Conservation (phyloP, 2,113 vertebrate genomes). For the Rana temporaria region DNA sequence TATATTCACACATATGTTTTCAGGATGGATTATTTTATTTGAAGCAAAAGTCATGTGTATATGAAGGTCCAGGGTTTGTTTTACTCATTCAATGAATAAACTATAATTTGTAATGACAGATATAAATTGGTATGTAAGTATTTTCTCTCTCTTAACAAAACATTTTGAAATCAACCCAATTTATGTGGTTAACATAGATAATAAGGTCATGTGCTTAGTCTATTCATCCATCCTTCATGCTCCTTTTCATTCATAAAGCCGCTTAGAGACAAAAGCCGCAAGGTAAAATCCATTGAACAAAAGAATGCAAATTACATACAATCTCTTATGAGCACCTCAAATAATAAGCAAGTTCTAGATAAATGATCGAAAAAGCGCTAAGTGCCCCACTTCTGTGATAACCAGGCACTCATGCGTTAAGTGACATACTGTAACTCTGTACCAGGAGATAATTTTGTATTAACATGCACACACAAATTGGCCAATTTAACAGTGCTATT, state of each 20-base stretch:
- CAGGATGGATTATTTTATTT: not conserved
- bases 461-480: slow-evolving; percentile 52
- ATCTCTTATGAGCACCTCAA: slow-evolving; percentile 73
- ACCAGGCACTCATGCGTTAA: slow-evolving; percentile 65
- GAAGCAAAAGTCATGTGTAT: not conserved
- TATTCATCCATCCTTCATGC: slow-evolving; percentile 59
- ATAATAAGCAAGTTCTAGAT: slow-evolving; percentile 71
- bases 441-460: slow-evolving; percentile 60
- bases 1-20: too few species aligned
- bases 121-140: slow-evolving; percentile 48
- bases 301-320: slow-evolving; percentile 73
- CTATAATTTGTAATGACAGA: slow-evolving; percentile 7
- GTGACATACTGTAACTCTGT: slow-evolving; percentile 66
- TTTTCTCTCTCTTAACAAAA: slow-evolving; percentile 58
- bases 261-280: slow-evolving; percentile 65
- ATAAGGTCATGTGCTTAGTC: slow-evolving; percentile 61
- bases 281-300: slow-evolving; percentile 72
- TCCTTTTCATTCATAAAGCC: slow-evolving; percentile 68
- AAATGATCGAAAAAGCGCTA: slow-evolving; percentile 73
- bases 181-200: slow-evolving; percentile 60
- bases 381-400: slow-evolving; percentile 72
- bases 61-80: not conserved
- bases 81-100: not conserved
- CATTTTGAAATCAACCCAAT: slow-evolving; percentile 63
- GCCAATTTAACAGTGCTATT: slow-evolving; percentile 40